Evolutionary conservation across 2,797 vertebrate species (phyloP).

Genomic region (Echiichthys vipera): DNA sequence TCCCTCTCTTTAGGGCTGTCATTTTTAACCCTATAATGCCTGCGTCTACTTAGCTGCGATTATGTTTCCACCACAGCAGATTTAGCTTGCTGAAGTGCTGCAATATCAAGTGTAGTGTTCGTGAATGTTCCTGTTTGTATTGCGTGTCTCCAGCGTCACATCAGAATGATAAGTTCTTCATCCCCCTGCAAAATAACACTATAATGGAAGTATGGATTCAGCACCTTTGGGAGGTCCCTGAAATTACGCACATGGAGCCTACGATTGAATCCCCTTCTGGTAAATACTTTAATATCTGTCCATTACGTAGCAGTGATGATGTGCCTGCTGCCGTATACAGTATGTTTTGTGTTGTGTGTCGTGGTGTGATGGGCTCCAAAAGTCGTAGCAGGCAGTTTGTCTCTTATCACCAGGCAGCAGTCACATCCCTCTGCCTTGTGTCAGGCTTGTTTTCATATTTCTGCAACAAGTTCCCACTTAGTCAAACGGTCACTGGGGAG

Average conservation of each 20-base stretch:
- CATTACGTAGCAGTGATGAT: conserved; percentile 33
- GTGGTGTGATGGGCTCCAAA: conserved; percentile 17
- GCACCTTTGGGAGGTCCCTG: conserved; percentile 39
- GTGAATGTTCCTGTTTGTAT: conserved; percentile 34
- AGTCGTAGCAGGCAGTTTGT: conserved; percentile 31
- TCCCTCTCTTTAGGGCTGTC: not conserved
- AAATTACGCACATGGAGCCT: conserved; percentile 31
- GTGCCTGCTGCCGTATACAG: conserved; percentile 11
- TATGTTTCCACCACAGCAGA: conserved; percentile 13
- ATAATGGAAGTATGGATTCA: conserved; percentile 41
- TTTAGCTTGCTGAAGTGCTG: not conserved
- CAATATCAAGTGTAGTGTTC: conserved; percentile 37
- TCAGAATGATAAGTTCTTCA: conserved; percentile 50
- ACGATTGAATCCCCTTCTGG: conserved; percentile 56
- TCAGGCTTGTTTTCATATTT: conserved; percentile 73
- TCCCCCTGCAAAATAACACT: conserved; percentile 45
- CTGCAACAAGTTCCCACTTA: conserved; percentile 78
- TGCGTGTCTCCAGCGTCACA: conserved; percentile 32
- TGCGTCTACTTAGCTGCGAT: not conserved
- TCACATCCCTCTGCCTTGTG: conserved; percentile 45
- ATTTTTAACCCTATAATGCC: conserved; percentile 8
- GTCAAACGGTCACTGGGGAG: conserved; percentile 62
- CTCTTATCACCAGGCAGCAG: conserved; percentile 55
- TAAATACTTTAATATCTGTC: conserved; percentile 40
- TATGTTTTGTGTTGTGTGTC: not conserved